These are phyloP conservation scores for Teleogryllus occipitalis DNA, from an alignment of 1,140 invertebrate species.

Conservation along the genomic window DNA sequence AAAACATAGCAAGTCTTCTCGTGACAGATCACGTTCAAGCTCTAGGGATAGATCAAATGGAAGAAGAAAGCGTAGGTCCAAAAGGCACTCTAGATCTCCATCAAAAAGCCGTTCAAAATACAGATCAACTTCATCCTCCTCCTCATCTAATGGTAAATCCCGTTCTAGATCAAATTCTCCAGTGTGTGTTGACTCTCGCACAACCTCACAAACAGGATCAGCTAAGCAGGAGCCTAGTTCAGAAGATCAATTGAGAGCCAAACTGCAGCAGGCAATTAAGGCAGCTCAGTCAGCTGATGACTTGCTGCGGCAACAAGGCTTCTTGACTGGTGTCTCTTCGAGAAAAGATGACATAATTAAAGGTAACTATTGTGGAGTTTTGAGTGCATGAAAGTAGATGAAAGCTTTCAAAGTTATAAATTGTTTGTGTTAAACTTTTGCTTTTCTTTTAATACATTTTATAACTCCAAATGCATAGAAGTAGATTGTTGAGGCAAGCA, in stretches of 20 bases:
- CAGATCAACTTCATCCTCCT: constrained; percentile 35
- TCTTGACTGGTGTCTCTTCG: constrained; percentile 14
- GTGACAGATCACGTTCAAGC: constrained; percentile 33
- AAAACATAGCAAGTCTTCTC: constrained; percentile 32
- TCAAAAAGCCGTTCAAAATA: constrained; percentile 33
- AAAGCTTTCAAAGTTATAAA: too few species aligned
- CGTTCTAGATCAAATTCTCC: constrained; percentile 30
- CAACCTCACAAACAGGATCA: not conserved
- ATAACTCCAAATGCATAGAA: too few species aligned
- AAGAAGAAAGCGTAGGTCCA: constrained; percentile 32
- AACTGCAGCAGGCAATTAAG: constrained; percentile 21
- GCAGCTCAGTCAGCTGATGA: constrained; percentile 24
- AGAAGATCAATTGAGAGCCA: constrained; percentile 21
- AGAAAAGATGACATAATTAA: constrained; percentile 18
- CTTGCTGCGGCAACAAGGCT: constrained; percentile 21
- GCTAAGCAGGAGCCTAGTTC: constrained; percentile 14
- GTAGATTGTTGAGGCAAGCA: too few species aligned
- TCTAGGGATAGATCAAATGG: constrained; percentile 35
- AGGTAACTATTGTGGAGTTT: not conserved
- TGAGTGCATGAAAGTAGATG: too few species aligned
- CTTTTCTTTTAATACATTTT: too few species aligned
- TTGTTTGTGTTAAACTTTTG: too few species aligned
- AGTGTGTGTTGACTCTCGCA: not conserved
- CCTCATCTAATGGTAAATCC: constrained; percentile 26
- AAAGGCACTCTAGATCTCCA: constrained; percentile 33